Percentiles rank a stretch among this genome's conserved stretches.
These are phyloP conservation scores for Drosophila leonis DNA, from an alignment of 2,888 invertebrate species.

Conservation along the genomic window DNA sequence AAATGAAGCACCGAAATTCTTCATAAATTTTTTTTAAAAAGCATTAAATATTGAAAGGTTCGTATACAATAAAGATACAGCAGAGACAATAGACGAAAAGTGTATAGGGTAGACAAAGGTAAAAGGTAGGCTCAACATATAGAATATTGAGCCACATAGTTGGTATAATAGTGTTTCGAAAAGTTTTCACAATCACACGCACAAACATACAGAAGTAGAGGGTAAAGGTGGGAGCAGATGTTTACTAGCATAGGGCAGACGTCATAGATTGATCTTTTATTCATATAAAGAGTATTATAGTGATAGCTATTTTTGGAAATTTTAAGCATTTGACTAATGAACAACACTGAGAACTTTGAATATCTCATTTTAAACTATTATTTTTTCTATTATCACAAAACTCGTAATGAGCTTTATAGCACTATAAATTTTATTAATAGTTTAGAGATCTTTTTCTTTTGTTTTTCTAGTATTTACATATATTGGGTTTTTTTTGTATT, in stretches of 20 bases:
- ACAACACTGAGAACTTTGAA: neutral
- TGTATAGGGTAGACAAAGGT: constrained; percentile 20
- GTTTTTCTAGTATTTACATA: no score
- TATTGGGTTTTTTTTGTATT: no score
- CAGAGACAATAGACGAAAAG: constrained; percentile 31
- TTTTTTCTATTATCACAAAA: neutral
- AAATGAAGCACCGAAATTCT: constrained; percentile 30
- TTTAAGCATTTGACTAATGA: neutral
- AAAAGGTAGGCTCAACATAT: constrained; percentile 21
- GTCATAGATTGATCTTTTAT: neutral
- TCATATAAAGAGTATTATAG: neutral
- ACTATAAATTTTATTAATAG: no score
- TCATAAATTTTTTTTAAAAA: constrained; percentile 46
- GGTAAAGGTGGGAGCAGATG: neutral
- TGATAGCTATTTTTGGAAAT: neutral
- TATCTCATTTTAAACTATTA: neutral
- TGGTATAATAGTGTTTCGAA: constrained; percentile 29
- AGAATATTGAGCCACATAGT: constrained; percentile 17
- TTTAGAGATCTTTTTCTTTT: no score
- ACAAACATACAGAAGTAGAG: constrained; percentile 32
- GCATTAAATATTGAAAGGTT: constrained; percentile 58
- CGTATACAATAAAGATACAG: constrained; percentile 39
- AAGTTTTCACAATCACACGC: constrained; percentile 54
- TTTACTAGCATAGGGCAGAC: constrained; percentile 3
- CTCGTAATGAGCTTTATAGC: neutral